These are phyloP conservation scores for Caloenas nicobarica DNA, from an alignment of 2,113 vertebrate species.

Conservation along the genomic window DNA sequence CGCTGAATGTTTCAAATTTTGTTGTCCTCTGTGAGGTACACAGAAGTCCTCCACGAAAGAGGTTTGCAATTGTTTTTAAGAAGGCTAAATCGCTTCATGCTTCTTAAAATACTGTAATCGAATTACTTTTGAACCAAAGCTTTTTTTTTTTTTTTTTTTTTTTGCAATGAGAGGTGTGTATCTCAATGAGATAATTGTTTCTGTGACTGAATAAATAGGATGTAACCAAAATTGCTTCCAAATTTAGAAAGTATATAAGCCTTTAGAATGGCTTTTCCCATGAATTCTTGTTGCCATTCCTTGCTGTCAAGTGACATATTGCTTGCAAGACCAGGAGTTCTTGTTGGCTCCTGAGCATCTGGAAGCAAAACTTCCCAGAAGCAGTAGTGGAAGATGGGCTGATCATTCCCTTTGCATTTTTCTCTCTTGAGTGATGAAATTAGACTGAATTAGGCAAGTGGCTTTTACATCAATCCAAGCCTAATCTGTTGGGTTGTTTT, in stretches of 20 bases:
- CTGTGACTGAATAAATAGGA: not conserved
- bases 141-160: not conserved
- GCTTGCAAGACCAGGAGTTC: not conserved
- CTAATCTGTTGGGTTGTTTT: not conserved
- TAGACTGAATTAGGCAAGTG: not conserved
- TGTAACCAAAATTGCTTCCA: not conserved
- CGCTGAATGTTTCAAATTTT: not conserved
- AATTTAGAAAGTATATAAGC: not conserved
- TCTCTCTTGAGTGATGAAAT: not conserved
- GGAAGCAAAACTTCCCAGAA: not conserved
- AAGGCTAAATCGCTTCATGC: not conserved
- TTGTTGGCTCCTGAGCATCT: not conserved
- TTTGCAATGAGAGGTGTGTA: not conserved
- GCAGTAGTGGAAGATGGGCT: not conserved
- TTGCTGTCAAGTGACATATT: not conserved
- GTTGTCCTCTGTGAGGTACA: not conserved
- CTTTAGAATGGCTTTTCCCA: not conserved
- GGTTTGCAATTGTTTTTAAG: not conserved
- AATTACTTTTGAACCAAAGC: constrained; percentile 22
- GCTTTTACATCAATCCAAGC: not conserved
- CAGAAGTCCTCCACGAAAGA: not conserved
- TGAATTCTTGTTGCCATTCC: not conserved
- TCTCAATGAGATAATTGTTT: not conserved
- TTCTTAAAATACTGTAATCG: not conserved
- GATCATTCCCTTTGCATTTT: not conserved